phyloP scores from a whole-genome alignment of 2,888 invertebrate genomes.

The Pachliopta kotzebuea region DNA sequence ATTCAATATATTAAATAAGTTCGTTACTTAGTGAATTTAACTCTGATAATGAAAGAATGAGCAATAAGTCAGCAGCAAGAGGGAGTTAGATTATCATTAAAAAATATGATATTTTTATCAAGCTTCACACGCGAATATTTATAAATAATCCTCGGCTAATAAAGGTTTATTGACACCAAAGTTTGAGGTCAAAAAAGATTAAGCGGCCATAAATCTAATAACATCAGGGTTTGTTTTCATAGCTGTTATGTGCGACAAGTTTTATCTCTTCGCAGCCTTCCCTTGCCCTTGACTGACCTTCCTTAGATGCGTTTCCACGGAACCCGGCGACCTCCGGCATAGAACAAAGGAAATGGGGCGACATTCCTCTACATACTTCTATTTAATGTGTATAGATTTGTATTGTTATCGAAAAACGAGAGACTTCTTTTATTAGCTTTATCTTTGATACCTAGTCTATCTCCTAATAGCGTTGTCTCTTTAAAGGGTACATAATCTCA shows the following conservation, averaged over 20 bases:
- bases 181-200: constrained; percentile 22
- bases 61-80: not conserved
- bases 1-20: too few species aligned
- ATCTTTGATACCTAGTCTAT: not conserved
- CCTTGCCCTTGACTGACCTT: constrained; percentile 41
- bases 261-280: constrained; percentile 30
- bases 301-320: constrained; percentile 34
- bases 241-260: constrained; percentile 28
- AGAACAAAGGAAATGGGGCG: constrained; percentile 37
- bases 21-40: too few species aligned
- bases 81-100: not conserved
- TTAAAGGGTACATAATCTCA: not conserved
- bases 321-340: constrained; percentile 33
- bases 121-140: constrained; percentile 4
- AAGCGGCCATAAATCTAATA: constrained; percentile 22
- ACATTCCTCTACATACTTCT: constrained; percentile 29
- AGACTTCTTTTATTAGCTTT: constrained; percentile 11
- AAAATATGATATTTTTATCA: not conserved
- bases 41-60: not conserved
- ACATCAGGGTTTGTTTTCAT: constrained; percentile 21
- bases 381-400: constrained; percentile 21
- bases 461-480: too few species aligned
- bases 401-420: constrained; percentile 6
- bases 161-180: constrained; percentile 25
- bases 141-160: constrained; percentile 9